Evolutionary conservation across 1,140 invertebrate genomes (phyloP).

Genomic region (Drosophila leontia): DNA sequence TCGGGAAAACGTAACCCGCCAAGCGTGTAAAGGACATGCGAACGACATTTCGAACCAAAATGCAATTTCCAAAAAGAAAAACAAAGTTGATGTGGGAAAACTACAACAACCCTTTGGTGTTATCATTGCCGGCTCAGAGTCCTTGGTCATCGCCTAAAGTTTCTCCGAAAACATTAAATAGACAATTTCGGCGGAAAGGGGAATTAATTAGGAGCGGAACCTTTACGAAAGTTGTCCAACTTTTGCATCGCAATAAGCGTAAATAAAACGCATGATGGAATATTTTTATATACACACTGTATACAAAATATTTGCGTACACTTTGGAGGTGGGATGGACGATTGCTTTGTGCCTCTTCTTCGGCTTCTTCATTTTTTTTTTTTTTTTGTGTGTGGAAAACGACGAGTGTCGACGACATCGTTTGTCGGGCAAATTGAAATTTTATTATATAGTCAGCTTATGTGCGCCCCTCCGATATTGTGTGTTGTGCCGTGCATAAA

Average conservation of each 20-base stretch:
- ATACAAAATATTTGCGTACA: slow-evolving; percentile 39
- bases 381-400: slow-evolving; percentile 18
- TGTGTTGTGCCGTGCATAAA: slow-evolving; percentile 73
- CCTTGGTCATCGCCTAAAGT: background rate
- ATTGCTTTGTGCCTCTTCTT: slow-evolving; percentile 37
- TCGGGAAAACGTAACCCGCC: background rate
- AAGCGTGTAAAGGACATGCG: background rate
- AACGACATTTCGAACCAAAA: background rate
- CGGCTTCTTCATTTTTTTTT: background rate
- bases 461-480: slow-evolving; percentile 46
- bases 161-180: background rate
- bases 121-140: background rate
- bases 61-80: background rate
- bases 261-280: slow-evolving; percentile 43
- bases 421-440: slow-evolving; percentile 54
- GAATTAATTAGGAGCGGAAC: slow-evolving; percentile 7
- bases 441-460: slow-evolving; percentile 51
- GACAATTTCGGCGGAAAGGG: background rate
- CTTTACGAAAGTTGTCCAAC: background rate
- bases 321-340: slow-evolving; percentile 12
- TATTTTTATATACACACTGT: slow-evolving; percentile 24
- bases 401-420: slow-evolving; percentile 50
- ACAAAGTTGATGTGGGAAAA: background rate
- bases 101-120: background rate
- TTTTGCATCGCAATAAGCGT: slow-evolving; percentile 37